These are phyloP conservation scores for Rallus limicola DNA, from an alignment of 2,113 vertebrate genomes.

Conservation along the genomic window DNA sequence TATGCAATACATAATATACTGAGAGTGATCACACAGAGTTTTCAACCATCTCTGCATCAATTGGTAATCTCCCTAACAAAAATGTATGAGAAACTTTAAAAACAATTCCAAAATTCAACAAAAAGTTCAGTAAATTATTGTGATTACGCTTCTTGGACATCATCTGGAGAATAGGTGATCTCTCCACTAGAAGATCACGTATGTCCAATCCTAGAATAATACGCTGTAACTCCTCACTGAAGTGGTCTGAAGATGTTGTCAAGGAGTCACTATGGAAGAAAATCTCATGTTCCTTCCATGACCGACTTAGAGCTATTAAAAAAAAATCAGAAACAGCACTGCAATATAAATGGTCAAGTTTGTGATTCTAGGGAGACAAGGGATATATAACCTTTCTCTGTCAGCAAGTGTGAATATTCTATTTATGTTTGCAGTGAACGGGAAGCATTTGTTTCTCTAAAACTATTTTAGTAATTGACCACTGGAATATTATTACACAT, in stretches of 20 bases:
- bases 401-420: not conserved
- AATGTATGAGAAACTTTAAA: not conserved
- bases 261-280: not conserved
- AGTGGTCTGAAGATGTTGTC: not conserved
- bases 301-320: not conserved
- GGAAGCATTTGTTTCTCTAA: not conserved
- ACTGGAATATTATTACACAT: not conserved
- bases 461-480: not conserved
- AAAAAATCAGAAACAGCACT: not conserved
- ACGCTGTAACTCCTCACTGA: not conserved
- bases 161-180: not conserved
- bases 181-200: not conserved
- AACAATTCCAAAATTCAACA: not conserved
- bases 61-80: not conserved
- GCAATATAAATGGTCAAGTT: not conserved
- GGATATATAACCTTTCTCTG: not conserved
- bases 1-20: not conserved
- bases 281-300: not conserved
- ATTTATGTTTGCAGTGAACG: not conserved
- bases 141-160: not conserved
- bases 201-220: not conserved
- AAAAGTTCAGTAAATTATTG: not conserved
- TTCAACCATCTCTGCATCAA: not conserved
- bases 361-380: not conserved
- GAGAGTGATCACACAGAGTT: not conserved